Evolutionary conservation across 2,888 invertebrate species (phyloP).

Genomic region (Platycheirus rosarum): DNA sequence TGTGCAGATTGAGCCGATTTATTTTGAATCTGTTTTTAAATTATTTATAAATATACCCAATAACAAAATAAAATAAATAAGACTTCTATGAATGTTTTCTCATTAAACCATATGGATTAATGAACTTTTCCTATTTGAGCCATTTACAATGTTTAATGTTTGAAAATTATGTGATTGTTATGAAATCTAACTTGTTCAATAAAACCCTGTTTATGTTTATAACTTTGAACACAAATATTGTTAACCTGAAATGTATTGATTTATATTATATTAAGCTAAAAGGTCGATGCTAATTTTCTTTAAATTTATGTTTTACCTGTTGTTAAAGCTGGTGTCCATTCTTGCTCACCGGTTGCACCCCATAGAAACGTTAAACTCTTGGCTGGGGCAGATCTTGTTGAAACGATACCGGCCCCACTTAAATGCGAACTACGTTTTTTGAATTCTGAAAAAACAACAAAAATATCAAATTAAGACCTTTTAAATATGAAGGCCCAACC

Average conservation of each 20-base stretch:
- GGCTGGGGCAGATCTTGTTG: slow-evolving; percentile 79
- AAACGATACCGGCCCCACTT: slow-evolving; percentile 75
- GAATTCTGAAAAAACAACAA: slow-evolving; percentile 77
- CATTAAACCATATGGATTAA: no score
- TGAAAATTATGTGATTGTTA: no score
- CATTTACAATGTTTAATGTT: no score
- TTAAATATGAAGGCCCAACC: no score
- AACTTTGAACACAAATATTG: neutral
- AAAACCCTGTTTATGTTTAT: neutral
- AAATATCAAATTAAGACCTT: no score
- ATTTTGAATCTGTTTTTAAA: no score
- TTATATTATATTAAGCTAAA: neutral
- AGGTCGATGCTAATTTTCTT: neutral
- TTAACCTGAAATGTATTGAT: slow-evolving; percentile 8
- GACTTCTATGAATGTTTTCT: no score
- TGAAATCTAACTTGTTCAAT: neutral
- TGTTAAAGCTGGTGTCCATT: slow-evolving; percentile 97
- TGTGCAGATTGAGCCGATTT: no score
- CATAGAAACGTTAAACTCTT: slow-evolving; percentile 88
- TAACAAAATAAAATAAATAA: no score
- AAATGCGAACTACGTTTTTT: slow-evolving; percentile 78
- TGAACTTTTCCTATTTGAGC: no score
- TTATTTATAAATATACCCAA: no score
- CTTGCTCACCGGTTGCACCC: slow-evolving; percentile 98
- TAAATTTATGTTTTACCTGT: slow-evolving; percentile 86